These are phyloP conservation scores for Peribatodes rhomboidaria DNA, from an alignment of 2,888 invertebrate species.

Conservation along the genomic window DNA sequence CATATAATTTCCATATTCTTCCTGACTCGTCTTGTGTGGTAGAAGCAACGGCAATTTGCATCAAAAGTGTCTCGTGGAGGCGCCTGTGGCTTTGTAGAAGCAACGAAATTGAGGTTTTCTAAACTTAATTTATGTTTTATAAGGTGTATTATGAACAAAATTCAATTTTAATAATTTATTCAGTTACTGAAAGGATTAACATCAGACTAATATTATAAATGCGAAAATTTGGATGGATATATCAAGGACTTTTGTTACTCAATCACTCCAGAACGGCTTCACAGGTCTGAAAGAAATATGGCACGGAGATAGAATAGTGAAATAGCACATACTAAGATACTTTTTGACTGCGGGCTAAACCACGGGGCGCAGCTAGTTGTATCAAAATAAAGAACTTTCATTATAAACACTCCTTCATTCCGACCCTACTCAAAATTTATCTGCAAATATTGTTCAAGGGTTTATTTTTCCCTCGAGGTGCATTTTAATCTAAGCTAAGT, in stretches of 20 bases:
- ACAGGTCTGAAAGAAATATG: too few relatives aligned
- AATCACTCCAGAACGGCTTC: too few relatives aligned
- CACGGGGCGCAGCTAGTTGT: too few relatives aligned
- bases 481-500: conserved; percentile 10
- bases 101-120: background rate
- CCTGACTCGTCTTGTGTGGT: background rate
- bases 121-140: background rate
- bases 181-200: too few relatives aligned
- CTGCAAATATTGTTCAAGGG: background rate
- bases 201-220: too few relatives aligned
- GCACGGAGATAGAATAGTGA: too few relatives aligned
- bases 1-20: conserved; percentile 6
- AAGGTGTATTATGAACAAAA: background rate
- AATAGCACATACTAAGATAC: too few relatives aligned
- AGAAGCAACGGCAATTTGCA: conserved; percentile 17
- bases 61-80: conserved; percentile 4
- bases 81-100: background rate
- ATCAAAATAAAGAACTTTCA: background rate
- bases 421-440: background rate
- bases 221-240: too few relatives aligned
- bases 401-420: background rate
- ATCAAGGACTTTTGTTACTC: too few relatives aligned
- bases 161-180: background rate
- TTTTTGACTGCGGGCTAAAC: too few relatives aligned
- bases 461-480: conserved; percentile 2